Conservation (phyloP, 2,797 vertebrate species). For the Pyrocephalus nanus region DNA sequence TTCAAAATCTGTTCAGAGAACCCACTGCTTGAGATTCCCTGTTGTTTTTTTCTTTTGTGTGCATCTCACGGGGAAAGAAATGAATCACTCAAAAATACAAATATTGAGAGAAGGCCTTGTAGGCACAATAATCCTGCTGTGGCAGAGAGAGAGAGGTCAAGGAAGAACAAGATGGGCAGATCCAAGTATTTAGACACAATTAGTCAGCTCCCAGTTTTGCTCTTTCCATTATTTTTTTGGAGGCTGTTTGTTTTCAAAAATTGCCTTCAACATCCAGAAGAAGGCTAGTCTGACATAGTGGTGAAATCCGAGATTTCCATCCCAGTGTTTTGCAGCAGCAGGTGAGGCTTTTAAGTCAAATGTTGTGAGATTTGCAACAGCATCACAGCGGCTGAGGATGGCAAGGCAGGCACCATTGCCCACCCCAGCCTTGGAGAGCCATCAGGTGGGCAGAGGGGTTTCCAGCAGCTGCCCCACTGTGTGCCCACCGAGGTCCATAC, state of each 20-base stretch:
- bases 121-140: background rate
- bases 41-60: background rate
- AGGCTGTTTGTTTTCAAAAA: background rate
- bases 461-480: rapidly evolving
- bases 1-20: background rate
- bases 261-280: background rate
- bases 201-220: background rate
- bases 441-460: background rate
- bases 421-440: background rate
- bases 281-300: rapidly evolving
- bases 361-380: background rate
- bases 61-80: background rate
- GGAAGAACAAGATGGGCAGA: background rate
- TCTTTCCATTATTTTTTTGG: background rate
- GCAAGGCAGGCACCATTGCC: rapidly evolving
- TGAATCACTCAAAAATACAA: background rate
- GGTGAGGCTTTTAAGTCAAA: background rate
- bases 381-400: background rate
- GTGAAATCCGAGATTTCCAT: background rate
- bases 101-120: background rate
- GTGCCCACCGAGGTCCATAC: background rate
- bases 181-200: background rate
- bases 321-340: background rate
- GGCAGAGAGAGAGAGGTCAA: background rate
- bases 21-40: background rate